Evolutionary conservation across 2,888 invertebrate species (phyloP).

Genomic region (Yponomeuta cagnagella): DNA sequence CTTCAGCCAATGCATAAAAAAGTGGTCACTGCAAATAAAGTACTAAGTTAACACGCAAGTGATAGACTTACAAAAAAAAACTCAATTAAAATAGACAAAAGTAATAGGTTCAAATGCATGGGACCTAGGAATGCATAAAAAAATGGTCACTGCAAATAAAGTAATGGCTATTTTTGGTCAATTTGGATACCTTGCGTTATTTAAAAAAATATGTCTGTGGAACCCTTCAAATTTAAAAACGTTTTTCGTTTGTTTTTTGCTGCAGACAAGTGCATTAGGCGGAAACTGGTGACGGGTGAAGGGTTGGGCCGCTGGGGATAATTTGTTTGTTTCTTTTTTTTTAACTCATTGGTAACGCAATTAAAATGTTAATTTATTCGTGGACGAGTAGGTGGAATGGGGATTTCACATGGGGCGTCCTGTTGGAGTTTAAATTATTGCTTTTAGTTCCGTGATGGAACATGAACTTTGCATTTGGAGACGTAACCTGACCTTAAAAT

Average conservation of each 20-base stretch:
- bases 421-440: neutral
- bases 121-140: too few relatives aligned
- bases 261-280: constrained; percentile 19
- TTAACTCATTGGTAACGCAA: neutral
- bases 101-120: too few relatives aligned
- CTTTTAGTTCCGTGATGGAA: neutral
- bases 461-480: neutral
- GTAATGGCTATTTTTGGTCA: too few relatives aligned
- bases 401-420: neutral
- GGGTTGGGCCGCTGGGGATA: constrained; percentile 16
- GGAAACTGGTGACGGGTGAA: constrained; percentile 21
- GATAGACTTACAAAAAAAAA: too few relatives aligned
- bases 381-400: neutral
- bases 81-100: too few relatives aligned
- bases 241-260: constrained; percentile 16
- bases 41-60: too few relatives aligned
- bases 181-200: neutral
- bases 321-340: constrained; percentile 10
- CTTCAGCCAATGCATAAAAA: too few relatives aligned
- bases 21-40: too few relatives aligned
- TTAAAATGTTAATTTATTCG: constrained; percentile 7
- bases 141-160: too few relatives aligned
- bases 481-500: neutral
- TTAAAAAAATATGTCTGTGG: neutral
- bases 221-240: constrained; percentile 2